phyloP scores from a whole-genome alignment of 1,140 invertebrate species.

The Neuroterus valhalla region DNA sequence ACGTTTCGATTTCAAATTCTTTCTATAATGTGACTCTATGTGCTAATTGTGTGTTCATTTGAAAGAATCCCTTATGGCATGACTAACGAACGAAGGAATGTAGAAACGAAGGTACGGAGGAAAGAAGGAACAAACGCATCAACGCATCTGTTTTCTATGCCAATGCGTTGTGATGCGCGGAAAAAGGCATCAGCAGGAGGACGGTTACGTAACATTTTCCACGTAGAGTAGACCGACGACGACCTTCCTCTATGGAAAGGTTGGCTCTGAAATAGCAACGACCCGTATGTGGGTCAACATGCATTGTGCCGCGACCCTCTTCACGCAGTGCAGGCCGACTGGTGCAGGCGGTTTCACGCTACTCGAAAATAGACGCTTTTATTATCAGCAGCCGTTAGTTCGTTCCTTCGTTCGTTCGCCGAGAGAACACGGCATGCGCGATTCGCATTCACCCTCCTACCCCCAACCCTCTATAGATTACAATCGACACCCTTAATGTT shows the following conservation, averaged over 20 bases:
- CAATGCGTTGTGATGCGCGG: conserved; percentile 11
- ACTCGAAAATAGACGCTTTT: too few relatives aligned
- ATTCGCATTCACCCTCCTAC: conserved; percentile 42
- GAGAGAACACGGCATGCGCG: conserved; percentile 45
- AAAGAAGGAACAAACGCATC: too few relatives aligned
- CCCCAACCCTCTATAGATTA: conserved; percentile 51
- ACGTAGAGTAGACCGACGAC: conserved; percentile 47
- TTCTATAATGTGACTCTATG: too few relatives aligned
- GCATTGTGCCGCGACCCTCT: conserved; percentile 74
- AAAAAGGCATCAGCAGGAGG: conserved; percentile 2
- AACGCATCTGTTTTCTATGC: not conserved
- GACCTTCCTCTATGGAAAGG: conserved; percentile 76
- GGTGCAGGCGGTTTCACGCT: conserved; percentile 19
- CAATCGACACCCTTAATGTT: conserved; percentile 53
- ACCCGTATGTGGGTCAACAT: conserved; percentile 76
- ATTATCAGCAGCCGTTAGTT: conserved; percentile 30
- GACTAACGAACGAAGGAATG: too few relatives aligned
- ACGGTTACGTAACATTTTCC: conserved; percentile 26
- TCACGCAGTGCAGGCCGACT: conserved; percentile 55
- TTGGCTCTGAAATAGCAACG: conserved; percentile 76
- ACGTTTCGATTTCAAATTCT: too few relatives aligned
- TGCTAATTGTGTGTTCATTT: too few relatives aligned
- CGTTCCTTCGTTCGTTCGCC: conserved; percentile 43
- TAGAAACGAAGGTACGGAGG: too few relatives aligned
- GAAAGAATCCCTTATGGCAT: too few relatives aligned